phyloP scores from a whole-genome alignment of 2,888 invertebrate genomes.

The Pollenia griseotomentosa region DNA sequence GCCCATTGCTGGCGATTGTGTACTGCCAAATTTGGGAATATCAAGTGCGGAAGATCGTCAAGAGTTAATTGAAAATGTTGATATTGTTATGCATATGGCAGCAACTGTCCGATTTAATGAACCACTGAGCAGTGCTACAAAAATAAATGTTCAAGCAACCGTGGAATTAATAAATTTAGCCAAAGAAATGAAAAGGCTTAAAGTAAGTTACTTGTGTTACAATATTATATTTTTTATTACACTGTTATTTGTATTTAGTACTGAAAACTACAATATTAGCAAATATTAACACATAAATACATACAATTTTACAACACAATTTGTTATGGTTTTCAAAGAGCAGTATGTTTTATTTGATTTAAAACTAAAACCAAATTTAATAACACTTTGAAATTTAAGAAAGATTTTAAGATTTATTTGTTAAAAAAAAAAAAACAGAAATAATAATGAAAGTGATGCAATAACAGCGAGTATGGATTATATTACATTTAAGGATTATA shows the following conservation, averaged over 20 bases:
- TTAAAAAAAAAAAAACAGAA: background rate
- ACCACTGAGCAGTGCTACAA: conserved; percentile 87
- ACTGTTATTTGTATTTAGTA: background rate
- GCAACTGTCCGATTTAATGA: conserved; percentile 94
- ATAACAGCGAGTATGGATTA: conserved; percentile 23
- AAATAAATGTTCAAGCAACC: conserved; percentile 89
- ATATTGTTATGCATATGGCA: conserved; percentile 93
- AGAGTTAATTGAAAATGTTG: conserved; percentile 80
- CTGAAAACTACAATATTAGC: background rate
- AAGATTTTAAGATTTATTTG: conserved; percentile 25
- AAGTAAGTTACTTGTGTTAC: conserved; percentile 83
- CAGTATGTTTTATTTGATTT: background rate
- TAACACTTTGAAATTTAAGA: conserved; percentile 37
- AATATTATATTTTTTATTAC: conserved; percentile 17
- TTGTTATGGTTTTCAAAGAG: background rate
- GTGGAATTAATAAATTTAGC: conserved; percentile 87
- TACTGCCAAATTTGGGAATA: conserved; percentile 82
- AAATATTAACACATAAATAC: conserved; percentile 28
- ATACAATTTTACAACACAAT: conserved; percentile 35
- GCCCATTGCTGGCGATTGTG: conserved; percentile 83
- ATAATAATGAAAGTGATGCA: background rate
- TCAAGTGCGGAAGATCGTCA: conserved; percentile 79
- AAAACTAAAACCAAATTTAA: background rate
- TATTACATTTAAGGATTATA: conserved; percentile 43
- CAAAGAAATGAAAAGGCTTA: conserved; percentile 86